phyloP scores from a whole-genome alignment of 2,888 invertebrate species.

The Monopis laevigella region DNA sequence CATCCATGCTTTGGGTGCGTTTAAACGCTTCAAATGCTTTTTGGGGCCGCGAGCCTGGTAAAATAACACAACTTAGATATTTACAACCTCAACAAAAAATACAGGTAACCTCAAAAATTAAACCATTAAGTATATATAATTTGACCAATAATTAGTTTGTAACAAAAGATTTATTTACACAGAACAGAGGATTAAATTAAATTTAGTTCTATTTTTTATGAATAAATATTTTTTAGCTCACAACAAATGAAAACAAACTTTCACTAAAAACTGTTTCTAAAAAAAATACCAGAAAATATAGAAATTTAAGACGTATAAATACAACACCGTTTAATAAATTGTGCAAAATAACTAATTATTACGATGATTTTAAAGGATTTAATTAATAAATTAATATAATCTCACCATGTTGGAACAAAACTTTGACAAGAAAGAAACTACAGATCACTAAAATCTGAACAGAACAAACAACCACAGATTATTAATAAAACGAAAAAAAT shows the following conservation, averaged over 20 bases:
- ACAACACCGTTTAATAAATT: neutral
- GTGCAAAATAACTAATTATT: neutral
- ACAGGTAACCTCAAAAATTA: no score
- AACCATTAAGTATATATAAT: no score
- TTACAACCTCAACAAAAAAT: no score
- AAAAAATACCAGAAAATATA: neutral
- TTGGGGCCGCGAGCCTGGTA: conserved; percentile 96
- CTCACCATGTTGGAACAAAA: conserved; percentile 60
- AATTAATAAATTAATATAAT: conserved; percentile 24
- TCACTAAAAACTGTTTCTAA: neutral
- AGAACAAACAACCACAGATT: no score
- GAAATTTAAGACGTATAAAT: neutral
- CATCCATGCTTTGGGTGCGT: conserved; percentile 99
- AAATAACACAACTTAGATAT: no score
- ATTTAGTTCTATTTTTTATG: no score
- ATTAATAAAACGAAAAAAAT: no score
- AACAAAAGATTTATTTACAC: no score
- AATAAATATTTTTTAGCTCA: no score
- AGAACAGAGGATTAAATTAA: no score
- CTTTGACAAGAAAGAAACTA: conserved; percentile 43
- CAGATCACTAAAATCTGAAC: no score
- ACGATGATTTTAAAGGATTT: conserved; percentile 40
- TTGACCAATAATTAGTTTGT: no score
- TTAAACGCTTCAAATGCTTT: conserved; percentile 99
- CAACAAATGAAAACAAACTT: neutral